phyloP scores from a whole-genome alignment of 2,113 vertebrate species.

The Mystacornis crossleyi region DNA sequence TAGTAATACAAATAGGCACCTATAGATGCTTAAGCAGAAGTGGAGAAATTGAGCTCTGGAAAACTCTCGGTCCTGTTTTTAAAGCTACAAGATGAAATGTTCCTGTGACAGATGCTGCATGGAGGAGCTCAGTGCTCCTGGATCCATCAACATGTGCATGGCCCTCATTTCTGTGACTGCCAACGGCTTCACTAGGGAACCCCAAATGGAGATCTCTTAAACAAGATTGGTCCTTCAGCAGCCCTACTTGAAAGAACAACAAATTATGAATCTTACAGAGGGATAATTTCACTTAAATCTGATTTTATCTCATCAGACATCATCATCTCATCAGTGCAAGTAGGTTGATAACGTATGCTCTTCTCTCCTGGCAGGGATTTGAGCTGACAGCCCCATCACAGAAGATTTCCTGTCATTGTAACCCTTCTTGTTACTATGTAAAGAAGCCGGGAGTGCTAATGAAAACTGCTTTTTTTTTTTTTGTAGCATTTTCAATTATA shows the following conservation, averaged over 20 bases:
- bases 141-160: neutral
- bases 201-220: neutral
- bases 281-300: neutral
- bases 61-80: neutral
- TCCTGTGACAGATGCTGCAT: neutral
- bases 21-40: neutral
- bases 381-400: neutral
- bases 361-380: neutral
- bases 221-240: neutral
- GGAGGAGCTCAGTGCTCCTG: neutral
- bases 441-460: slow-evolving; percentile 43
- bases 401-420: slow-evolving; percentile 37
- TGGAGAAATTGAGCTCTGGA: neutral
- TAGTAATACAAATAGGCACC: neutral
- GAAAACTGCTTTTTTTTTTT: neutral
- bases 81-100: neutral
- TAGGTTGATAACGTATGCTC: neutral
- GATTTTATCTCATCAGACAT: neutral
- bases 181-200: neutral
- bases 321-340: neutral
- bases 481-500: slow-evolving; percentile 74
- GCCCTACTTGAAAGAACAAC: neutral
- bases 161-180: neutral
- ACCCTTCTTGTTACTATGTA: slow-evolving; percentile 54
- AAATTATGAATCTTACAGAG: neutral